Conservation (phyloP, 2,888 invertebrate species). For the Drosophila hamatofila region DNA sequence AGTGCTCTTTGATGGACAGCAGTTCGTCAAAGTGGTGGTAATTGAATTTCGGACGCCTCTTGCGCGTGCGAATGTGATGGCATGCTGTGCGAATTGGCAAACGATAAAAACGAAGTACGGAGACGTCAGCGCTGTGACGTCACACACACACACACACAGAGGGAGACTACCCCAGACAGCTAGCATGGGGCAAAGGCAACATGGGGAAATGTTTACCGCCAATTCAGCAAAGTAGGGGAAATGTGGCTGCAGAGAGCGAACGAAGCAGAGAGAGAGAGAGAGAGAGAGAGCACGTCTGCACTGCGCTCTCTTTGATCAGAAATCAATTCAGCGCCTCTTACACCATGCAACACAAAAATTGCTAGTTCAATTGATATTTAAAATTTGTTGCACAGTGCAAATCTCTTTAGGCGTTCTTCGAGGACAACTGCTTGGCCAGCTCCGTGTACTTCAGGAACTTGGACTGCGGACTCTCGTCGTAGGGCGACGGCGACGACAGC, state of each 20-base stretch:
- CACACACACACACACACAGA: conserved; percentile 34
- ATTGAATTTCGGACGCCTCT: conserved; percentile 71
- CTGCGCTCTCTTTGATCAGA: conserved; percentile 47
- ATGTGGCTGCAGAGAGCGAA: conserved; percentile 57
- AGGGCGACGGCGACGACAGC: conserved; percentile 82
- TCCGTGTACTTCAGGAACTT: conserved; percentile 99
- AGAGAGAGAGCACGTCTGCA: conserved; percentile 9
- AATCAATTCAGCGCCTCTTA: conserved; percentile 31
- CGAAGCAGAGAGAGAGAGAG: conserved; percentile 36
- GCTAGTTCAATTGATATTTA: neutral
- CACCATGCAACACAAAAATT: conserved; percentile 20
- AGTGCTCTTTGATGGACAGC: conserved; percentile 80
- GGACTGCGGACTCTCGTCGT: conserved; percentile 97
- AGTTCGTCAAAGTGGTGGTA: conserved; percentile 83
- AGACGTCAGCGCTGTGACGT: conserved; percentile 65
- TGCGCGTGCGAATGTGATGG: conserved; percentile 57
- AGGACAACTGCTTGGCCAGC: conserved; percentile 98
- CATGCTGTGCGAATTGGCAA: conserved; percentile 61
- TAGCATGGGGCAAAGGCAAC: conserved; percentile 33
- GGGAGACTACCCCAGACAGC: conserved; percentile 33
- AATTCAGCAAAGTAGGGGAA: conserved; percentile 74
- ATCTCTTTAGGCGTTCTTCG: conserved; percentile 93
- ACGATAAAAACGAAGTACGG: conserved; percentile 51
- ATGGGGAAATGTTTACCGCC: conserved; percentile 56
- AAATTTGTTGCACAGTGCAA: neutral